Conservation (phyloP, 92 coral and sea anemone species). For the Anthopleura xanthogrammica region DNA sequence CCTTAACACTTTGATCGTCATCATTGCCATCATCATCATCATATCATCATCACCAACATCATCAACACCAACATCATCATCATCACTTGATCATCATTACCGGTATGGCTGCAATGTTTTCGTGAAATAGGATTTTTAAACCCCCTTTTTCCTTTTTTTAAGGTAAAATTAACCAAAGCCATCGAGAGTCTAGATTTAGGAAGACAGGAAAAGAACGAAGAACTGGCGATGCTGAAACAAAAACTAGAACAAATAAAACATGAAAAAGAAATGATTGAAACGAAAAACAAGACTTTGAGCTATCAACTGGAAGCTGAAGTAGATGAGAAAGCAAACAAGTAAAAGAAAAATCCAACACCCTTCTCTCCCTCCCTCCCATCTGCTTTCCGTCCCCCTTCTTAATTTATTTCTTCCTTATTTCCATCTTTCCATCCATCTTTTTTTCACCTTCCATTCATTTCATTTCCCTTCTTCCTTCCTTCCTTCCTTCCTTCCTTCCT, state of each 20-base stretch:
- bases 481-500: background rate
- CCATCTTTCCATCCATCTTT: background rate
- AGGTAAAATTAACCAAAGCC: slow-evolving; percentile 52
- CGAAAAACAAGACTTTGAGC: slow-evolving; percentile 43
- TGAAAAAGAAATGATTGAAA: slow-evolving; percentile 52
- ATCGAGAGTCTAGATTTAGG: slow-evolving; percentile 55
- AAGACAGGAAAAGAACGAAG: slow-evolving; percentile 65
- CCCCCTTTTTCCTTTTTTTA: background rate
- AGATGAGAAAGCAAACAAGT: slow-evolving; percentile 50
- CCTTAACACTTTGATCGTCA: no score
- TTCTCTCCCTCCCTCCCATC: background rate
- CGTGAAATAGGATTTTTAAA: background rate
- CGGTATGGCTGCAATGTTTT: no score
- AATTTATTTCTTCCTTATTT: slow-evolving; percentile 8
- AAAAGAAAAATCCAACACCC: background rate
- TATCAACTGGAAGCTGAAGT: slow-evolving; percentile 52
- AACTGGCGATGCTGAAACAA: slow-evolving; percentile 38
- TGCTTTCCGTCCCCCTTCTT: background rate
- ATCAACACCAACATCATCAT: no score
- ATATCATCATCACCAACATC: no score
- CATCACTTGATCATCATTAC: no score
- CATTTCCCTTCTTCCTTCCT: background rate
- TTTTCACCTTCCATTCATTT: background rate
- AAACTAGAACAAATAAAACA: slow-evolving; percentile 43
- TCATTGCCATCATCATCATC: no score